Evolutionary conservation across 2,888 invertebrate species (phyloP).

Genomic region (Epinotia demarniana): DNA sequence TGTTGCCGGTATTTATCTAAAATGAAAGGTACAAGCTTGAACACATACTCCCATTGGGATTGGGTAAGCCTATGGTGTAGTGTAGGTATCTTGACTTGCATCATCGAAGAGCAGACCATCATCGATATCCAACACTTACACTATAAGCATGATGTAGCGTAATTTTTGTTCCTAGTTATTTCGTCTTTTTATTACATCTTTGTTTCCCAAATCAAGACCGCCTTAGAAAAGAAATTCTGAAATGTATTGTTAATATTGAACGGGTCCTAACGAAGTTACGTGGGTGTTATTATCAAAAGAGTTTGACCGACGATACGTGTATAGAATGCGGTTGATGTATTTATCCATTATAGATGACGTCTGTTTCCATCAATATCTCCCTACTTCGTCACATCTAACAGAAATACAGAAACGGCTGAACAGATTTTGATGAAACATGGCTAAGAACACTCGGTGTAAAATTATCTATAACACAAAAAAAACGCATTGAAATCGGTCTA

Average conservation of each 20-base stretch:
- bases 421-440: too few relatives aligned
- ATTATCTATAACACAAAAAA: too few relatives aligned
- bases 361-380: not conserved
- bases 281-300: constrained; percentile 55
- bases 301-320: constrained; percentile 49
- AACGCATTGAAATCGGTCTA: too few relatives aligned
- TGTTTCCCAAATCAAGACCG: constrained; percentile 40
- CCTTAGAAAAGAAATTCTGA: constrained; percentile 27
- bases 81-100: not conserved
- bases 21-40: too few relatives aligned
- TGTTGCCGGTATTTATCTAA: too few relatives aligned
- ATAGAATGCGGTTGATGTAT: constrained; percentile 19
- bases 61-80: not conserved
- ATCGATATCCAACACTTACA: constrained; percentile 8
- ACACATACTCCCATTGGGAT: too few relatives aligned
- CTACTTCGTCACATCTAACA: not conserved
- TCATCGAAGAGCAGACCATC: not conserved
- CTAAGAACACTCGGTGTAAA: too few relatives aligned
- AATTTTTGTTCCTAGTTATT: constrained; percentile 26
- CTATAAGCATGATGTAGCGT: constrained; percentile 32
- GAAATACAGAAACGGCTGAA: not conserved
- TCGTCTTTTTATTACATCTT: constrained; percentile 32
- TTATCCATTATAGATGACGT: not conserved
- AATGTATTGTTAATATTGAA: constrained; percentile 39
- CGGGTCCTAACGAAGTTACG: constrained; percentile 47